phyloP scores from a whole-genome alignment of 2,888 invertebrate genomes.

The Herminia tarsipennalis region DNA sequence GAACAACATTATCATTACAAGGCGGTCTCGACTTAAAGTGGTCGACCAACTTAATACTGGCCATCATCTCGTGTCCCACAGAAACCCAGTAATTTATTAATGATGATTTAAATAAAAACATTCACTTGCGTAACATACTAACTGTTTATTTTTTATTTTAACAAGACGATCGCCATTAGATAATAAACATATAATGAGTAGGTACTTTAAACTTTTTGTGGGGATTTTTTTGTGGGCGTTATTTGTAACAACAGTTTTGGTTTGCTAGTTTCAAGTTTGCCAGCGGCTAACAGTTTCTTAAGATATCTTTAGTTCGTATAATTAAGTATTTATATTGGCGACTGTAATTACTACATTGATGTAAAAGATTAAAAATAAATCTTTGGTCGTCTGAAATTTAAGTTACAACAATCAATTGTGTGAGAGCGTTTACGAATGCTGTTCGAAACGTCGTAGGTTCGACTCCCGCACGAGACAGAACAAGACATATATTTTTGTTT shows the following conservation, averaged over 20 bases:
- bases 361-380: constrained; percentile 6
- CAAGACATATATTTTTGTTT: too few relatives aligned
- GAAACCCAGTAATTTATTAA: constrained; percentile 62
- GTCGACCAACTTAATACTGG: constrained; percentile 47
- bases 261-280: constrained; percentile 22
- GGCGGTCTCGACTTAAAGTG: constrained; percentile 18
- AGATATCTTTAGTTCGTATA: constrained; percentile 12
- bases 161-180: constrained; percentile 36
- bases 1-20: not conserved
- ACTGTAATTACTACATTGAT: constrained; percentile 11
- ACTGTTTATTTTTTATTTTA: constrained; percentile 43
- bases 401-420: not conserved
- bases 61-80: constrained; percentile 48
- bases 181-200: constrained; percentile 41
- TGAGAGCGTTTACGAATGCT: not conserved
- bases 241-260: constrained; percentile 24
- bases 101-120: constrained; percentile 65
- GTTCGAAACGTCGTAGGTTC: too few relatives aligned
- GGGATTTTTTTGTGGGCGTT: constrained; percentile 8
- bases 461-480: too few relatives aligned
- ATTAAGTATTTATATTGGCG: constrained; percentile 25
- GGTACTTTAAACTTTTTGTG: constrained; percentile 11
- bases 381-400: not conserved
- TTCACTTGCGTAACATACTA: constrained; percentile 44
- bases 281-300: constrained; percentile 12